Conservation (phyloP, 2,797 vertebrate genomes). For the Pitangus sulphuratus region DNA sequence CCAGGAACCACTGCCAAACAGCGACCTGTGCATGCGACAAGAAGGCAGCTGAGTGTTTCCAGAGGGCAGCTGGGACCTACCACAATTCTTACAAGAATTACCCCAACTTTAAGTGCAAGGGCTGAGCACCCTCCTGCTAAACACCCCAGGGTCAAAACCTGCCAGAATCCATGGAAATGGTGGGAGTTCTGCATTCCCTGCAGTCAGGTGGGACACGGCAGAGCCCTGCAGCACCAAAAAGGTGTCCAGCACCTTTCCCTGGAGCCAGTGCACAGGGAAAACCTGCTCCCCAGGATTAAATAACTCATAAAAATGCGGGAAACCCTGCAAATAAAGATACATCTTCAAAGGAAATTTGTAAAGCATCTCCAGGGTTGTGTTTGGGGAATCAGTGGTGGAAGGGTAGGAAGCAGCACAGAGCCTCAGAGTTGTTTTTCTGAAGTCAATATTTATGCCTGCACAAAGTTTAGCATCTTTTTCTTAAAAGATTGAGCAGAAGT, state of each 20-base stretch:
- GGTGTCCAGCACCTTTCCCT: accelerated
- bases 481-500: background rate
- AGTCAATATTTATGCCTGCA: background rate
- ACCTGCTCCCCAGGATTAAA: accelerated
- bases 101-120: background rate
- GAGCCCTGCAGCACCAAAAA: accelerated
- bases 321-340: background rate
- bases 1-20: accelerated
- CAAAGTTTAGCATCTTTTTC: background rate
- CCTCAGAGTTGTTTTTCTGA: background rate
- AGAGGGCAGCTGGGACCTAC: background rate
- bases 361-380: accelerated
- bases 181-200: background rate
- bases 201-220: accelerated
- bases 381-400: background rate
- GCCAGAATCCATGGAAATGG: accelerated
- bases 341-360: background rate
- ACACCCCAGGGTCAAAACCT: accelerated
- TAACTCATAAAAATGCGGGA: background rate
- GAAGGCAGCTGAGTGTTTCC: background rate
- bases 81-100: background rate
- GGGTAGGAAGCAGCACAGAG: accelerated
- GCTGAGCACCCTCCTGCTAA: background rate
- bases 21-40: accelerated
- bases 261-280: accelerated